phyloP scores from a whole-genome alignment of 2,888 invertebrate species.

The Formica aserva region DNA sequence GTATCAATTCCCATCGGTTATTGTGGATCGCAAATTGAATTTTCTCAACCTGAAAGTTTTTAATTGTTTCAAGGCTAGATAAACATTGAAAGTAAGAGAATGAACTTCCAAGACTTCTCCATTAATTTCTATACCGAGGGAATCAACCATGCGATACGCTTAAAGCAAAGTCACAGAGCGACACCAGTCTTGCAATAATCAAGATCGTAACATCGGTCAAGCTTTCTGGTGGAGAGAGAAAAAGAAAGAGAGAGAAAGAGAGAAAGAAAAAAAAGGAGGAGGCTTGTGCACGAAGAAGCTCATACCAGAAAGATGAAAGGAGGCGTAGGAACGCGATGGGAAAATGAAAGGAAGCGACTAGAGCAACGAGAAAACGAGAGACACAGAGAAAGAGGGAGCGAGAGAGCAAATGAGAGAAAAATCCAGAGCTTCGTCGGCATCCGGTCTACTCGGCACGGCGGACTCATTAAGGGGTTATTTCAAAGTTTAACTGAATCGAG shows the following conservation, averaged over 20 bases:
- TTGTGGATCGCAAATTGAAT: conserved; percentile 33
- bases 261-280: not conserved
- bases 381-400: conserved; percentile 21
- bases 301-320: conserved; percentile 57
- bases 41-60: conserved; percentile 41
- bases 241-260: conserved; percentile 22
- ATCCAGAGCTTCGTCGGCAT: conserved; percentile 76
- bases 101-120: not conserved
- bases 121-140: conserved; percentile 15
- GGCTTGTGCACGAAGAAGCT: conserved; percentile 19
- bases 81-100: conserved; percentile 27
- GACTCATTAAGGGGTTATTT: conserved; percentile 84
- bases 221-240: conserved; percentile 32
- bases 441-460: conserved; percentile 78
- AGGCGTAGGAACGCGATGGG: conserved; percentile 34
- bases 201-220: conserved; percentile 68
- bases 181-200: conserved; percentile 72
- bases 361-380: conserved; percentile 42
- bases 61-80: conserved; percentile 35
- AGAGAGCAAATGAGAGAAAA: conserved; percentile 66
- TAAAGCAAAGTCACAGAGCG: conserved; percentile 75
- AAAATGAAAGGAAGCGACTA: conserved; percentile 48
- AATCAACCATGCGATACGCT: conserved; percentile 52
- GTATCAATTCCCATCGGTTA: conserved; percentile 29
- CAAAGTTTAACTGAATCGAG: conserved; percentile 83